A percentile compares a stretch with the other conserved stretches of the same genome.
Conservation (phyloP, 2,888 invertebrate species). For the Fragum fragum region DNA sequence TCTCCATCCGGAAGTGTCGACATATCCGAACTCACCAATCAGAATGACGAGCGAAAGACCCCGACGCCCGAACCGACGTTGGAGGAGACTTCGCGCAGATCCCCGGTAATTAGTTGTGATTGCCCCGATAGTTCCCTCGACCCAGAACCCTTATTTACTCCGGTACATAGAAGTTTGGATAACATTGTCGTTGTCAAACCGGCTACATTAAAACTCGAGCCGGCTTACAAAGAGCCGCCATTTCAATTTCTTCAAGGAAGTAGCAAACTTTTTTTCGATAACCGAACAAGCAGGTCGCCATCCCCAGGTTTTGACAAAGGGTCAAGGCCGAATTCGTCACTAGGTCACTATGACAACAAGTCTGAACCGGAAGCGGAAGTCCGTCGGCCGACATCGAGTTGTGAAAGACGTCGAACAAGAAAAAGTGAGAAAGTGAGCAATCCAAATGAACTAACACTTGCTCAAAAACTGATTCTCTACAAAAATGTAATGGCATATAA, state of each 20-base stretch:
- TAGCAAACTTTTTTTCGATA: constrained; percentile 40
- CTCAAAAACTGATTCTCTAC: constrained; percentile 58
- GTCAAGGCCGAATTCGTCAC: constrained; percentile 33
- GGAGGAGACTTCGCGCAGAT: constrained; percentile 35
- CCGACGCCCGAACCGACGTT: constrained; percentile 63
- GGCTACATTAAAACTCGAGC: constrained; percentile 47
- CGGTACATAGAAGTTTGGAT: neutral
- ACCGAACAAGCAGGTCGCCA: neutral
- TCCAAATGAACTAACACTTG: constrained; percentile 59
- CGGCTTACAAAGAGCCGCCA: constrained; percentile 57
- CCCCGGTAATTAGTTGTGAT: constrained; percentile 57
- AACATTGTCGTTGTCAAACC: constrained; percentile 21
- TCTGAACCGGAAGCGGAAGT: constrained; percentile 53
- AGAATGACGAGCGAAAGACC: constrained; percentile 53
- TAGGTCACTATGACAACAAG: constrained; percentile 58
- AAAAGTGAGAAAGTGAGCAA: constrained; percentile 34
- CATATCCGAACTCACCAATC: constrained; percentile 62
- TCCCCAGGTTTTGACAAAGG: neutral
- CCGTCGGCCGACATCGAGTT: constrained; percentile 18
- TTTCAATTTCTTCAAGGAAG: constrained; percentile 50
- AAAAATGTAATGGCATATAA: constrained; percentile 61
- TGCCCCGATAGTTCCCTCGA: neutral
- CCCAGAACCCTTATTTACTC: constrained; percentile 3
- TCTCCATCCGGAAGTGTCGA: constrained; percentile 63
- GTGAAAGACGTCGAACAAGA: constrained; percentile 27